Percentiles rank a stretch among this genome's conserved stretches.
Evolutionary conservation across 1,140 invertebrate genomes (phyloP).

Genomic region (Scaptomyza graminum): DNA sequence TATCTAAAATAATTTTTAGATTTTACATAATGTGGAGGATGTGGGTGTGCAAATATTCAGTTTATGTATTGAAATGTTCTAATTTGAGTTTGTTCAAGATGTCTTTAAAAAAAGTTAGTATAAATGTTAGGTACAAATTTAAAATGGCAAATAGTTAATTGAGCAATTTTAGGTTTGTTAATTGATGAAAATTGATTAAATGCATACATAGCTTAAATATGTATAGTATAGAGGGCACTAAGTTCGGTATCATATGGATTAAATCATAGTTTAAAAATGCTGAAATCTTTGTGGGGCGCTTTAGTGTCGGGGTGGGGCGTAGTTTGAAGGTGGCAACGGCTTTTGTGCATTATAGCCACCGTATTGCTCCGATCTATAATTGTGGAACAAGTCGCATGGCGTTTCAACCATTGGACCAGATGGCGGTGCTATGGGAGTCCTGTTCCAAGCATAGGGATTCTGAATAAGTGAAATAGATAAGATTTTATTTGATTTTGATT

Average conservation of each 20-base stretch:
- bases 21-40: background rate
- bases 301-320: conserved; percentile 30
- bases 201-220: conserved; percentile 10
- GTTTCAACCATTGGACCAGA: conserved; percentile 11
- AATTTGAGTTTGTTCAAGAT: conserved; percentile 3
- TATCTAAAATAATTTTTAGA: conserved; percentile 53
- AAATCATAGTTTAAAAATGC: background rate
- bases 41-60: background rate
- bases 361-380: conserved; percentile 33
- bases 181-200: conserved; percentile 5
- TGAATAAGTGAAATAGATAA: background rate
- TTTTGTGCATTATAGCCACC: background rate
- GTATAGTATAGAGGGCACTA: background rate
- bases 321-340: no score
- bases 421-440: conserved; percentile 17
- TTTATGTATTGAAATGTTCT: background rate
- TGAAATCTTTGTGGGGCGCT: background rate
- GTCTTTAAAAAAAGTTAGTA: conserved; percentile 20
- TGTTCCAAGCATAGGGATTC: conserved; percentile 50
- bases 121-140: conserved; percentile 32
- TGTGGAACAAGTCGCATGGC: conserved; percentile 42
- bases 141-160: conserved; percentile 26
- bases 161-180: conserved; percentile 24
- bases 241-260: no score
- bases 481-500: background rate